Conservation (phyloP, 2,888 invertebrate species). For the Julus scanicus region DNA sequence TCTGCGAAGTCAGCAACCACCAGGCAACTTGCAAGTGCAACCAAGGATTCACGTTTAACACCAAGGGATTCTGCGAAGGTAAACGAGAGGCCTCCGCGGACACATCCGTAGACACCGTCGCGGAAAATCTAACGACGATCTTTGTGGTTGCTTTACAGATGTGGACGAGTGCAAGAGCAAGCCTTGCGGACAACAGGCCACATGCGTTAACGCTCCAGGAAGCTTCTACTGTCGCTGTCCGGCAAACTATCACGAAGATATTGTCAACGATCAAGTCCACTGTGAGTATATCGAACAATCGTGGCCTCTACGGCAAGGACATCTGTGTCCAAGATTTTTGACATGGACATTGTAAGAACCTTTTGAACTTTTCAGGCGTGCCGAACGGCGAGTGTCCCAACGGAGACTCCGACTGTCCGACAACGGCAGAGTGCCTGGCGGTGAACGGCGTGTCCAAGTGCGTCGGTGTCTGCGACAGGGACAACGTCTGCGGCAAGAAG, state of each 20-base stretch:
- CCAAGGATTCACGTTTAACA: slow-evolving; percentile 75
- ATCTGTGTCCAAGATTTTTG: too few species aligned
- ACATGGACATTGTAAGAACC: too few species aligned
- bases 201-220: slow-evolving; percentile 82
- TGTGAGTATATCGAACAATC: slow-evolving; percentile 52
- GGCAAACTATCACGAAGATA: slow-evolving; percentile 69
- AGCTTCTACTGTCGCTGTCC: slow-evolving; percentile 81
- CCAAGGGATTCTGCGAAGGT: slow-evolving; percentile 74
- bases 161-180: slow-evolving; percentile 79
- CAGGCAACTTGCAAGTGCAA: slow-evolving; percentile 79
- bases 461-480: slow-evolving; percentile 60
- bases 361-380: slow-evolving; percentile 52
- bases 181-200: slow-evolving; percentile 83
- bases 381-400: slow-evolving; percentile 71
- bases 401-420: slow-evolving; percentile 63
- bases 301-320: too few species aligned
- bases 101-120: neutral
- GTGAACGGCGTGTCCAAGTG: slow-evolving; percentile 61
- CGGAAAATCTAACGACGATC: neutral
- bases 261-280: slow-evolving; percentile 56
- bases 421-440: slow-evolving; percentile 75
- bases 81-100: neutral
- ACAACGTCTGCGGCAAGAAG: slow-evolving; percentile 79
- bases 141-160: slow-evolving; percentile 67
- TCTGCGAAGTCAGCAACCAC: slow-evolving; percentile 79